These are phyloP conservation scores for Ctena decussata DNA, from an alignment of 2,888 invertebrate species.

Conservation along the genomic window DNA sequence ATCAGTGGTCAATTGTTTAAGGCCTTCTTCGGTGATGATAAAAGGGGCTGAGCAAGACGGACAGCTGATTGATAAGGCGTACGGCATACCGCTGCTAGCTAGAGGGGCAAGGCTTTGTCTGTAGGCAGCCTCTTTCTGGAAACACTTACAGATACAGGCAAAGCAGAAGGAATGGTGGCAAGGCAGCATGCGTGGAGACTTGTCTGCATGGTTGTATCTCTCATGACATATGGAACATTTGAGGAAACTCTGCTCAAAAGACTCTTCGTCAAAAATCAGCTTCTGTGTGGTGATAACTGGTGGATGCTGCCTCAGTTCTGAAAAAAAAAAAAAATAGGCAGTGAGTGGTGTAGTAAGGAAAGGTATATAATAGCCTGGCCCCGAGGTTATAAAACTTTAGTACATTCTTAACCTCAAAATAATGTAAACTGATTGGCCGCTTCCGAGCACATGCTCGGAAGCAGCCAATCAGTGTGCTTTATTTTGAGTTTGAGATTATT, in stretches of 20 bases:
- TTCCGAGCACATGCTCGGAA: no score
- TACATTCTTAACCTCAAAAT: no score
- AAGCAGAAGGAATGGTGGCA: constrained; percentile 82
- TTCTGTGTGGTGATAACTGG: constrained; percentile 66
- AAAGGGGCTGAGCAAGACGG: constrained; percentile 76
- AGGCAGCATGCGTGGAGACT: constrained; percentile 77
- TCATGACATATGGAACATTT: constrained; percentile 78
- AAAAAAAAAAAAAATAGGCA: no score
- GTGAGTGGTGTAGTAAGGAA: no score
- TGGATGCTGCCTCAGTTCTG: constrained; percentile 44
- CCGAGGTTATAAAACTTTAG: no score
- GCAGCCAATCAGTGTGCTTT: no score
- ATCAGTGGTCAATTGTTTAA: constrained; percentile 76
- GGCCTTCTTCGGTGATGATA: constrained; percentile 76
- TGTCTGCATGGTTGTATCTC: constrained; percentile 64
- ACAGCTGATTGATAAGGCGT: constrained; percentile 77
- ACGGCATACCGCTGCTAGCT: constrained; percentile 58
- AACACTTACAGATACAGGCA: constrained; percentile 71
- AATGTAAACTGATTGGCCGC: no score
- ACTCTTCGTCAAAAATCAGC: constrained; percentile 79
- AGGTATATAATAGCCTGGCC: no score
- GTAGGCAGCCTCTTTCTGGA: constrained; percentile 73
- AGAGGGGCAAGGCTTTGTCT: constrained; percentile 64
- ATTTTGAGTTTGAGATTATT: no score
- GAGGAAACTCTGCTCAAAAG: constrained; percentile 78